Conservation (phyloP, 2,888 invertebrate genomes). For the Leptinotarsa haldemani region DNA sequence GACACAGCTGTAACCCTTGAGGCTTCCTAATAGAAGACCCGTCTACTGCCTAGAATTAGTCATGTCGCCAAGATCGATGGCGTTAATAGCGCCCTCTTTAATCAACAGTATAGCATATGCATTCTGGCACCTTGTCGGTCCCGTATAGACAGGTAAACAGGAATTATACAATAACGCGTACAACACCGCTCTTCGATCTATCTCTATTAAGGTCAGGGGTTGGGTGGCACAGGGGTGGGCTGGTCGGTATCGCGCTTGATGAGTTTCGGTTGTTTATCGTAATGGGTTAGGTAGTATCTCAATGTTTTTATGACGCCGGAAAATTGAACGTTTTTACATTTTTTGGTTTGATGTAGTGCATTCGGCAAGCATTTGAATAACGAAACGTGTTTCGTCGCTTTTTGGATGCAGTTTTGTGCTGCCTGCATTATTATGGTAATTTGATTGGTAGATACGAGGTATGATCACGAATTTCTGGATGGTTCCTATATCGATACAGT, state of each 20-base stretch:
- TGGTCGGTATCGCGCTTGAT: slow-evolving; percentile 16
- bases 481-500: too few species aligned
- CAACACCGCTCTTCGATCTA: slow-evolving; percentile 30
- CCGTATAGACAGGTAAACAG: slow-evolving; percentile 43
- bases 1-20: slow-evolving; percentile 59
- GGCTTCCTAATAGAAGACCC: slow-evolving; percentile 58
- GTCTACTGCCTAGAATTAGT: slow-evolving; percentile 59
- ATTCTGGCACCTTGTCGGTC: slow-evolving; percentile 50
- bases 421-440: not conserved
- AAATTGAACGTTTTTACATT: slow-evolving; percentile 20
- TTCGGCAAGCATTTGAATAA: not conserved
- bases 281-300: slow-evolving; percentile 21
- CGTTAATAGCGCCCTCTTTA: slow-evolving; percentile 58
- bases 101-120: slow-evolving; percentile 56
- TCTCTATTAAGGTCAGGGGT: slow-evolving; percentile 33
- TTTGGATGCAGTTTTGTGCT: not conserved
- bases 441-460: not conserved
- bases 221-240: not conserved
- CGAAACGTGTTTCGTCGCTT: not conserved
- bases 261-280: slow-evolving; percentile 29
- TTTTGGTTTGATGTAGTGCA: slow-evolving; percentile 18
- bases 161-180: slow-evolving; percentile 36
- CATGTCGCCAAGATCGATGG: slow-evolving; percentile 61
- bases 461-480: too few species aligned
- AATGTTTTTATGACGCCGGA: slow-evolving; percentile 23